phyloP scores from a whole-genome alignment of 2,113 vertebrate genomes.

The Argyrosomus japonicus region DNA sequence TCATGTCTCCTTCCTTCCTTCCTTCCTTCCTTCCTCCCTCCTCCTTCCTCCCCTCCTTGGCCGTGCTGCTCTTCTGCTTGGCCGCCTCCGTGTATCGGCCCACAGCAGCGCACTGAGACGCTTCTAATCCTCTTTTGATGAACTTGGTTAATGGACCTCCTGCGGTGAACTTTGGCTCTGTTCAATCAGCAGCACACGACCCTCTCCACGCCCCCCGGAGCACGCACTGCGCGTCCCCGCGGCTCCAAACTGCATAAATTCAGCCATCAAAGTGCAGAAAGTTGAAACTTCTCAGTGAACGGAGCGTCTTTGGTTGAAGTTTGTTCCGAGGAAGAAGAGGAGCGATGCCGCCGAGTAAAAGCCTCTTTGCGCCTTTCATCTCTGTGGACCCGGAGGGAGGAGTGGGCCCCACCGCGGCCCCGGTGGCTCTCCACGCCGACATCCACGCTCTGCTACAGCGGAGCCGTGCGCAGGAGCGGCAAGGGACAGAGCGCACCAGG shows the following conservation, averaged over 20 bases:
- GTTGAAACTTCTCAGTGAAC: conserved; percentile 13
- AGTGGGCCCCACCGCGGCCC: conserved; percentile 17
- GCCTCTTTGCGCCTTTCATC: conserved; percentile 58
- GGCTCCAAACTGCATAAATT: conserved; percentile 66
- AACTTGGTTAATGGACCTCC: conserved; percentile 83
- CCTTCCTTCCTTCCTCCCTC: background rate
- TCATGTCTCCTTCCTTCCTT: background rate
- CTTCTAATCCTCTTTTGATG: conserved; percentile 88
- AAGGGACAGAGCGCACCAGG: conserved; percentile 24
- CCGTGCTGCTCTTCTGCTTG: conserved; percentile 21
- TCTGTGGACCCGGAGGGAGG: conserved; percentile 31
- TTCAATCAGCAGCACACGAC: conserved; percentile 81
- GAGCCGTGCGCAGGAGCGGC: conserved; percentile 49
- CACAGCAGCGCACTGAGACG: conserved; percentile 73
- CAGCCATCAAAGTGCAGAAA: conserved; percentile 40
- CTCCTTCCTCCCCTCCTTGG: background rate
- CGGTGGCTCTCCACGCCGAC: conserved; percentile 32
- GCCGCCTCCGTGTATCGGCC: conserved; percentile 47
- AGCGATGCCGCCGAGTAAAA: conserved; percentile 72
- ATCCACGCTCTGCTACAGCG: conserved; percentile 65
- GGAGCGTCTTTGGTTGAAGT: background rate
- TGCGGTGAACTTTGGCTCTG: conserved; percentile 72
- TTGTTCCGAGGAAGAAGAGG: background rate
- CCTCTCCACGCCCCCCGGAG: conserved; percentile 77
- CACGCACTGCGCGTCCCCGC: conserved; percentile 52